A percentile compares a stretch with the other conserved stretches of the same genome.
phyloP scores from a whole-genome alignment of 2,888 invertebrate species.

The Erynnis tages region DNA sequence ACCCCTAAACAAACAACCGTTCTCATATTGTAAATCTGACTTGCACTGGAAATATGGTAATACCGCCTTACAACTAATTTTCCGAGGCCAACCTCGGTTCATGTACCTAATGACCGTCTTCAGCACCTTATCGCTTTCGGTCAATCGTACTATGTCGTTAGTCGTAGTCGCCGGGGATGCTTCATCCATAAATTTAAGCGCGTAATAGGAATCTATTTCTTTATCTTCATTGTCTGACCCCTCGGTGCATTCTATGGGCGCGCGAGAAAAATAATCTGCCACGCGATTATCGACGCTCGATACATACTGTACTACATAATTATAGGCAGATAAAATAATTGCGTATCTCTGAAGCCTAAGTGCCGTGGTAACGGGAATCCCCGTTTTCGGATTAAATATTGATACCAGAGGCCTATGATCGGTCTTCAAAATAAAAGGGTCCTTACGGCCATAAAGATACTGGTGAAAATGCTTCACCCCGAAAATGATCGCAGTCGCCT shows the following conservation, averaged over 20 bases:
- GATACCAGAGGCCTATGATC: constrained; percentile 31
- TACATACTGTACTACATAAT: constrained; percentile 22
- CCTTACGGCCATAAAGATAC: constrained; percentile 32
- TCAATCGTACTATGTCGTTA: constrained; percentile 22
- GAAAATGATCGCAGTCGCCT: constrained; percentile 33
- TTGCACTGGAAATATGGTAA: constrained; percentile 32
- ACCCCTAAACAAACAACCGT: constrained; percentile 31
- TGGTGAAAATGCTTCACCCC: constrained; percentile 33
- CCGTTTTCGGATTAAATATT: constrained; percentile 23
- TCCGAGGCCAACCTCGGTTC: constrained; percentile 32
- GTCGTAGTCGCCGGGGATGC: constrained; percentile 12
- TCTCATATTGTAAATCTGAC: constrained; percentile 28
- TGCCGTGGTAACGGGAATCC: constrained; percentile 26
- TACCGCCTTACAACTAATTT: constrained; percentile 27
- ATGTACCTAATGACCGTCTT: constrained; percentile 31
- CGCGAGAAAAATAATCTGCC: constrained; percentile 32
- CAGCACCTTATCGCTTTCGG: constrained; percentile 22
- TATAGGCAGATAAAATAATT: constrained; percentile 30
- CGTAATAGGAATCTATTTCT: constrained; percentile 10
- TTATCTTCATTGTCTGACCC: not conserved
- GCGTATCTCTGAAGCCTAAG: constrained; percentile 29
- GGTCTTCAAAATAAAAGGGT: constrained; percentile 32
- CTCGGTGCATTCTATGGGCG: constrained; percentile 3
- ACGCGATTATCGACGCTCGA: constrained; percentile 21
- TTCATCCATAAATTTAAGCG: not conserved